phyloP scores from a whole-genome alignment of 2,888 invertebrate genomes.

The Ceraclea dissimilis region DNA sequence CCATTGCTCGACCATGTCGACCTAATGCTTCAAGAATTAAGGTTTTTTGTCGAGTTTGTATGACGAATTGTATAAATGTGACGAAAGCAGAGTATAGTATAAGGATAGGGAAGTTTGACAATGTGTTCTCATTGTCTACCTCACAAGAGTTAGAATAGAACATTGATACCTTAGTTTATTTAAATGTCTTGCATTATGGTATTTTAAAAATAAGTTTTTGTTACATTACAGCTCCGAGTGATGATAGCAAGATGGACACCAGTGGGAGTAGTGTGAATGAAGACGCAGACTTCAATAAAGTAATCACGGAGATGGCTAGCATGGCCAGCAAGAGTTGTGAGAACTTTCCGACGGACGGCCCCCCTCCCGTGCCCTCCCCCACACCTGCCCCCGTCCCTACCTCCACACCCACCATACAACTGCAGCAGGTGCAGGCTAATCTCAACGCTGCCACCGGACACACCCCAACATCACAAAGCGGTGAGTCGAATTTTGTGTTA shows the following conservation, averaged over 20 bases:
- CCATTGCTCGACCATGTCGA: no score
- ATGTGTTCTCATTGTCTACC: no score
- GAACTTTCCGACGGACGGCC: conserved; percentile 3
- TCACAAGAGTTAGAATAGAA: no score
- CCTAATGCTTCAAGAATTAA: no score
- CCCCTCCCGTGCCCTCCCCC: background rate
- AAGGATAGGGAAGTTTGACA: no score
- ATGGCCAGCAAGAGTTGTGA: conserved; percentile 11
- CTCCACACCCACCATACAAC: conserved; percentile 8
- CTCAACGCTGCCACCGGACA: conserved; percentile 11
- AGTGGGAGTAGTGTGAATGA: background rate
- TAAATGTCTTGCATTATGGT: no score
- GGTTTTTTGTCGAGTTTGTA: no score
- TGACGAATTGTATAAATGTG: no score
- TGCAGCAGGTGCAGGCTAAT: conserved; percentile 22
- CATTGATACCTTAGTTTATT: no score
- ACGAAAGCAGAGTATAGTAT: no score
- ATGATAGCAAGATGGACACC: background rate
- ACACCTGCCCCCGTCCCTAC: background rate
- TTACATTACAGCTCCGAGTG: no score
- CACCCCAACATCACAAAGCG: background rate
- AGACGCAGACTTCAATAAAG: conserved; percentile 9
- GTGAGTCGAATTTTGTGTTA: background rate
- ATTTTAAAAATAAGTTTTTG: no score
- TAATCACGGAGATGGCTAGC: conserved; percentile 4